Evolutionary conservation across 2,888 invertebrate genomes (phyloP).

Genomic region (Flabesymbios commensalis): DNA sequence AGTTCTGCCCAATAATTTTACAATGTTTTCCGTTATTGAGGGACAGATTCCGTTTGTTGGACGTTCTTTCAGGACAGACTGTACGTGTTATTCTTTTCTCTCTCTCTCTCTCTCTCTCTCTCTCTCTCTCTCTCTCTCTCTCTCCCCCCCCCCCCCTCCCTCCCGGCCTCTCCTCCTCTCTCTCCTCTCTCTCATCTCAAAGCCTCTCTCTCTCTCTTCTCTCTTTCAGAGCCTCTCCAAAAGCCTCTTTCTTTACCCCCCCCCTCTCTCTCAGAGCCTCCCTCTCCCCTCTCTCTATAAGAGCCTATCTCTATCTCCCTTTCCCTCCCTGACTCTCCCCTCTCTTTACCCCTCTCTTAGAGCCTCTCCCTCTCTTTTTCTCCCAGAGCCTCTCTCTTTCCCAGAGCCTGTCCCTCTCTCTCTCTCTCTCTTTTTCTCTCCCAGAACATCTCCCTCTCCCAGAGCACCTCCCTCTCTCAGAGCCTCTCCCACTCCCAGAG

Average conservation of each 20-base stretch:
- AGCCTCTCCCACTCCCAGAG: no score
- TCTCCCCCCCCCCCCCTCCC: background rate
- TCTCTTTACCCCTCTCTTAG: background rate
- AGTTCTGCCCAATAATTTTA: no score
- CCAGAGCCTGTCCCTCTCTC: background rate
- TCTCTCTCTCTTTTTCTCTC: no score
- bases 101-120: background rate
- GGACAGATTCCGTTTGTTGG: background rate
- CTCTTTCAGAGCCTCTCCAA: no score
- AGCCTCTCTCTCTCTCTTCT: background rate
- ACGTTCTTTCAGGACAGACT: no score
- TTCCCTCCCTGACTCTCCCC: background rate
- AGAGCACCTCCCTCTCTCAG: no score
- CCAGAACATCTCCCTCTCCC: no score
- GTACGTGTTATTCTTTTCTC: background rate
- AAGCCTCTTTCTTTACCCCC: no score
- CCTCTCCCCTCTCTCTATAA: background rate
- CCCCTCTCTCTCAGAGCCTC: no score
- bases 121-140: background rate
- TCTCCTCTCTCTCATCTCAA: background rate
- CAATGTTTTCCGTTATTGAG: no score
- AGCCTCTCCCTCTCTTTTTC: background rate
- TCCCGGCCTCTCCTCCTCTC: background rate
- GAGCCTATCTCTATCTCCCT: background rate
- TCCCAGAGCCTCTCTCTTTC: no score